These are phyloP conservation scores for Cardiocondyla obscurior DNA, from an alignment of 1,140 invertebrate species.

Conservation along the genomic window DNA sequence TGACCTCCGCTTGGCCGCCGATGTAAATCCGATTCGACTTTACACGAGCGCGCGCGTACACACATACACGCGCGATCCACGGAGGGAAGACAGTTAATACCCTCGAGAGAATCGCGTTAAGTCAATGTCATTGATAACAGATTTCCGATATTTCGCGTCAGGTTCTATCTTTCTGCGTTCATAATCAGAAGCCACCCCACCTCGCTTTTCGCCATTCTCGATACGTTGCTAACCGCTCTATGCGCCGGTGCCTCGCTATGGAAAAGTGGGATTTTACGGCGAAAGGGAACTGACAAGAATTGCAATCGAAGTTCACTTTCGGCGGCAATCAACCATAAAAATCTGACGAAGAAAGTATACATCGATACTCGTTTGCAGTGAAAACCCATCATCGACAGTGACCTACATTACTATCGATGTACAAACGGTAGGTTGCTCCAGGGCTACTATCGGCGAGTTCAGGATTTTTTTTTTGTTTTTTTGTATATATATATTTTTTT, in stretches of 20 bases:
- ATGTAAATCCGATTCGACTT: constrained; percentile 65
- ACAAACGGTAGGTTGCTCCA: background rate
- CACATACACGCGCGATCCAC: constrained; percentile 53
- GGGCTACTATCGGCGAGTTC: background rate
- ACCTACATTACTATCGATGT: constrained; percentile 35
- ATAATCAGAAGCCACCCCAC: background rate
- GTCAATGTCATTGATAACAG: constrained; percentile 73
- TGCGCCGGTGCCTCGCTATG: background rate
- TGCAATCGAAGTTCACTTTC: constrained; percentile 57
- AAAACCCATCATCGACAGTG: constrained; percentile 55
- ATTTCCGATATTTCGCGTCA: constrained; percentile 61
- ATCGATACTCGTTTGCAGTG: constrained; percentile 26
- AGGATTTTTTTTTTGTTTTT: background rate
- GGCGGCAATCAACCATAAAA: constrained; percentile 34
- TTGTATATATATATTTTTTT: no score
- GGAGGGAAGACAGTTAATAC: constrained; percentile 60
- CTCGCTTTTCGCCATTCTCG: background rate
- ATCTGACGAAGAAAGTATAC: constrained; percentile 55
- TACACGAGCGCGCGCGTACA: constrained; percentile 43
- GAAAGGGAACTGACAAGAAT: constrained; percentile 61
- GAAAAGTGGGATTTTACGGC: constrained; percentile 45
- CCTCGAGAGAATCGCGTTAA: constrained; percentile 71
- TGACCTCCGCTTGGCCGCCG: constrained; percentile 56
- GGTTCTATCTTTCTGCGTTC: constrained; percentile 52
- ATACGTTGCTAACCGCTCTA: background rate